phyloP scores from a whole-genome alignment of 2,797 vertebrate species.

The Alcedo atthis region DNA sequence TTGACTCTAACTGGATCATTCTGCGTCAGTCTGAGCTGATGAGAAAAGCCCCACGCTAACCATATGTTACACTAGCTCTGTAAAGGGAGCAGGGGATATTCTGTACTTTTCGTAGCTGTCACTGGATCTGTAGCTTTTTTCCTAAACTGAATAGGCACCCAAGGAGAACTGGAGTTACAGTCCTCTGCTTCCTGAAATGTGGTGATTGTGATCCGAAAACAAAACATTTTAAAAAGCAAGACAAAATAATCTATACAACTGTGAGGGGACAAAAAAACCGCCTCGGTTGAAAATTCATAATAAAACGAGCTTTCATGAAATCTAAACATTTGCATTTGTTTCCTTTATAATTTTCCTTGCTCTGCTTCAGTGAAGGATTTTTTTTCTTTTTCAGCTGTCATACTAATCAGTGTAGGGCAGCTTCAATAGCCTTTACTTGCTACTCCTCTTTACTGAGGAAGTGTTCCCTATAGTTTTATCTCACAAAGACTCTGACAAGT shows the following conservation, averaged over 20 bases:
- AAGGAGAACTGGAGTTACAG: neutral
- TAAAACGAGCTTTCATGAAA: neutral
- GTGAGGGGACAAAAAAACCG: neutral
- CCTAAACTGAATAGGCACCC: neutral
- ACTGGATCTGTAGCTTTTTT: neutral
- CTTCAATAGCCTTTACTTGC: neutral
- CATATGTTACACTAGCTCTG: constrained; percentile 43
- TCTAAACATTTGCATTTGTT: neutral
- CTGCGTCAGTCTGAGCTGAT: constrained; percentile 47
- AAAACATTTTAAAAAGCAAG: neutral
- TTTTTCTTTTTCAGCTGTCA: neutral
- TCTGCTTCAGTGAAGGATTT: neutral
- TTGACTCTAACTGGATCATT: constrained; percentile 36
- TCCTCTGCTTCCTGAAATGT: neutral
- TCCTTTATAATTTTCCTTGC: neutral
- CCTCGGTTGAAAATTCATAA: neutral
- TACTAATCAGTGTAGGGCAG: neutral
- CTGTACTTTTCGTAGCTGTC: neutral
- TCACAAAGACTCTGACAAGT: neutral
- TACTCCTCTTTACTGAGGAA: neutral
- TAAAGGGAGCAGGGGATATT: constrained; percentile 29
- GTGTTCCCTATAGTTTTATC: neutral
- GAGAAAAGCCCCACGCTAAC: constrained; percentile 56
- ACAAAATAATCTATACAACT: neutral
- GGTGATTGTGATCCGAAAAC: neutral